Conservation (phyloP, 1,140 invertebrate genomes). For the Dreissena polymorpha region DNA sequence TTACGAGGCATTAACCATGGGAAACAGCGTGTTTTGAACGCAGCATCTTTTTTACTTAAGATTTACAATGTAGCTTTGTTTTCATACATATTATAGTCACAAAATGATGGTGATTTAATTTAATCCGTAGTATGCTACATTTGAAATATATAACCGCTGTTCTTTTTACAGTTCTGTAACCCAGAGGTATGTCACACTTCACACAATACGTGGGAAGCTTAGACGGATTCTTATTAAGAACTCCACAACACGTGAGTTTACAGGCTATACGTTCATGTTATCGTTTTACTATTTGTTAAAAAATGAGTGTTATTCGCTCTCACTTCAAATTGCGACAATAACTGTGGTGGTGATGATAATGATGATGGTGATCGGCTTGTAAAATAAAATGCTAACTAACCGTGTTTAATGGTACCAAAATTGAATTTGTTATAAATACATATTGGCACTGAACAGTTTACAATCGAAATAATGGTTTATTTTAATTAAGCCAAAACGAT, state of each 20-base stretch:
- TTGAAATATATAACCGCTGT: neutral
- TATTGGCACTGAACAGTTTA: too few relatives aligned
- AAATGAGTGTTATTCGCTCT: neutral
- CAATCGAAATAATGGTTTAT: neutral
- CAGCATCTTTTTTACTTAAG: too few relatives aligned
- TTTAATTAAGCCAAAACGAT: neutral
- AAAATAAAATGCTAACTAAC: neutral
- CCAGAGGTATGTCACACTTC: constrained; percentile 63
- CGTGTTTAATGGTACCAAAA: too few relatives aligned
- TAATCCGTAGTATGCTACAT: too few relatives aligned
- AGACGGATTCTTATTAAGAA: constrained; percentile 63
- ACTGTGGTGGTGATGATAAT: neutral
- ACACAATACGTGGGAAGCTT: constrained; percentile 62
- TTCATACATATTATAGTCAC: too few relatives aligned
- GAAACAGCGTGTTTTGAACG: too few relatives aligned
- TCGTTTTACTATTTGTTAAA: neutral
- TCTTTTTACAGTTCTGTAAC: constrained; percentile 56
- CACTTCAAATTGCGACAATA: neutral
- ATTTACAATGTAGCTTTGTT: too few relatives aligned
- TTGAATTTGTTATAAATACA: too few relatives aligned
- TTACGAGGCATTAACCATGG: too few relatives aligned
- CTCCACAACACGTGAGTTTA: constrained; percentile 59
- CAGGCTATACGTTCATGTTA: neutral
- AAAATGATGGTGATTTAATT: too few relatives aligned
- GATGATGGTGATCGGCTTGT: neutral